A percentile compares a stretch with the other conserved stretches of the same genome.
These are phyloP conservation scores for Drosophila yakuba DNA, from an alignment of 1,140 invertebrate genomes.

Conservation along the genomic window DNA sequence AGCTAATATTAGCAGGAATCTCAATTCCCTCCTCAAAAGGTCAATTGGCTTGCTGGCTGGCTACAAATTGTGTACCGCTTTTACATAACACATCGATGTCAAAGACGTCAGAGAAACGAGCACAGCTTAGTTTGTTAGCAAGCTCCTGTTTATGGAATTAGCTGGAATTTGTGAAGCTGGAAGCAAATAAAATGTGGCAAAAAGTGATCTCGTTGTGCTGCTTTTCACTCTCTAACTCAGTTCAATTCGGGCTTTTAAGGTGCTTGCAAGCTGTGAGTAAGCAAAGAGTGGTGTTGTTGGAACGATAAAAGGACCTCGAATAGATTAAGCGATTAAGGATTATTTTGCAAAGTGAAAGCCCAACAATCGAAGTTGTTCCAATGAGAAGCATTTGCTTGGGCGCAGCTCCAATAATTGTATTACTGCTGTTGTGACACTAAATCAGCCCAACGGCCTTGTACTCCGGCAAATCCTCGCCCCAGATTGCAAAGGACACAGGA, in stretches of 20 bases:
- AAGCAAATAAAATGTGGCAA: background rate
- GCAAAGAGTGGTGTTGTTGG: background rate
- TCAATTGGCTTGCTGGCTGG: slow-evolving; percentile 24
- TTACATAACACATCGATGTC: slow-evolving; percentile 25
- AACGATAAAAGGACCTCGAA: background rate
- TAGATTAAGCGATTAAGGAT: background rate
- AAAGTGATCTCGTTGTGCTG: background rate
- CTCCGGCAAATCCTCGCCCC: background rate
- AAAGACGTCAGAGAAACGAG: slow-evolving; percentile 29
- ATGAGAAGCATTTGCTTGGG: slow-evolving; percentile 34
- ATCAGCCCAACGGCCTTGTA: slow-evolving; percentile 34
- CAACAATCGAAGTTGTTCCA: slow-evolving; percentile 14
- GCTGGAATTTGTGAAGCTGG: slow-evolving; percentile 31
- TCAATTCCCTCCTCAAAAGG: slow-evolving; percentile 18
- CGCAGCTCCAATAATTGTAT: slow-evolving; percentile 36
- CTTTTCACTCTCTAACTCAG: slow-evolving; percentile 11
- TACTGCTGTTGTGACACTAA: slow-evolving; percentile 47
- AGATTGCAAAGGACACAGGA: slow-evolving; percentile 45
- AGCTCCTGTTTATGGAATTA: slow-evolving; percentile 54
- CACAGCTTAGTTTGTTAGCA: background rate
- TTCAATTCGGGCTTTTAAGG: slow-evolving; percentile 14
- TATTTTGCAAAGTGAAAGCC: background rate
- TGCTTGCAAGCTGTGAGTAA: slow-evolving; percentile 8
- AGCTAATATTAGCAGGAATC: slow-evolving; percentile 28
- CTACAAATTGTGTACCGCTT: slow-evolving; percentile 7